Evolutionary conservation across 2,888 invertebrate species (phyloP).

Genomic region (Drosophila tripunctata): DNA sequence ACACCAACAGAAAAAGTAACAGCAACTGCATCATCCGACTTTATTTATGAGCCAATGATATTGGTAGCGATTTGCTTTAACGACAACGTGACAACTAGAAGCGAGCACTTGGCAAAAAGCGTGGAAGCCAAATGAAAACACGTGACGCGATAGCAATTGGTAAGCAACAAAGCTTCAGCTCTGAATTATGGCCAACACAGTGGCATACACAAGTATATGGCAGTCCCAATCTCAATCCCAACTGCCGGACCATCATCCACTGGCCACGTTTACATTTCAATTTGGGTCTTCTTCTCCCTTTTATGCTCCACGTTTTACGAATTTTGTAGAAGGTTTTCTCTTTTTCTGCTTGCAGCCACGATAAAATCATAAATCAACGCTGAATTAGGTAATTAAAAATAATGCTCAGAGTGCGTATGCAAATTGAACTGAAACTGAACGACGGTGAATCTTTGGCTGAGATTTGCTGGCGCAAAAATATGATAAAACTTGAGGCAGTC

Average conservation of each 20-base stretch:
- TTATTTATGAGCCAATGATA: conserved; percentile 71
- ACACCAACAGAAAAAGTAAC: not conserved
- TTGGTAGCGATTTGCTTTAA: conserved; percentile 61
- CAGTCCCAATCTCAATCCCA: not conserved
- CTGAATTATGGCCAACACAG: conserved; percentile 69
- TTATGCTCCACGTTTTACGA: not conserved
- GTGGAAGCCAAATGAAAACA: conserved; percentile 70
- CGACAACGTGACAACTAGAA: conserved; percentile 66
- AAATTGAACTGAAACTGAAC: conserved; percentile 68
- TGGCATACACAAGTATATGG: conserved; percentile 53
- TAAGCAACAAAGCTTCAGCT: conserved; percentile 71
- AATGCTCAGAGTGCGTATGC: conserved; percentile 74
- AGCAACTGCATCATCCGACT: conserved; percentile 23
- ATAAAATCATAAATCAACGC: conserved; percentile 81
- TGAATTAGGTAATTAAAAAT: conserved; percentile 80
- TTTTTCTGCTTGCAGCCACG: conserved; percentile 32
- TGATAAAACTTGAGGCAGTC: conserved; percentile 75
- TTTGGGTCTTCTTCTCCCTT: conserved; percentile 46
- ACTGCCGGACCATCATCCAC: conserved; percentile 22
- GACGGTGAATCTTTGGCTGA: conserved; percentile 51
- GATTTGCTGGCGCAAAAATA: conserved; percentile 69
- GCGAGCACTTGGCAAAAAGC: conserved; percentile 48
- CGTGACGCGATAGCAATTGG: conserved; percentile 73
- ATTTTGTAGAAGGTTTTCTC: not conserved
- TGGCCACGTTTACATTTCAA: conserved; percentile 75